Evolutionary conservation across 2,888 invertebrate genomes (phyloP).

Genomic region (Candidula unifasciata): DNA sequence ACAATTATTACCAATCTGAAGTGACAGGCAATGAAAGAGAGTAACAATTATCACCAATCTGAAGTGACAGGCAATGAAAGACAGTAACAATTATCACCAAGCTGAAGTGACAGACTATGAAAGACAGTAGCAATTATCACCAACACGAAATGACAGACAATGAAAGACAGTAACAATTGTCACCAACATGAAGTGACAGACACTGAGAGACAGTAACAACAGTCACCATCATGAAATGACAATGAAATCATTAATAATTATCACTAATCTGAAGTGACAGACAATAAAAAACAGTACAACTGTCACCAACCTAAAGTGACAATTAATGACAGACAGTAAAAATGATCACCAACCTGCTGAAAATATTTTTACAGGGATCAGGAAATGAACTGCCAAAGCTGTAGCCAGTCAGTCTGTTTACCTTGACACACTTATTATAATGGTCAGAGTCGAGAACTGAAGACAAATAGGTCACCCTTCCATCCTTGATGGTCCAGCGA

Average conservation of each 20-base stretch:
- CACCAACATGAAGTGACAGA: neutral
- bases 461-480: constrained; percentile 72
- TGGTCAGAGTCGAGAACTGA: constrained; percentile 85
- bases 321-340: neutral
- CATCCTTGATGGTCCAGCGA: constrained; percentile 78
- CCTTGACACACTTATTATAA: constrained; percentile 83
- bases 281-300: neutral
- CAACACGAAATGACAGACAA: neutral
- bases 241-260: neutral
- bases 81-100: neutral
- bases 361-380: constrained; percentile 82
- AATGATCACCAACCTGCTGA: neutral
- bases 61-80: neutral
- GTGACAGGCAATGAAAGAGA: too few species aligned
- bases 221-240: neutral
- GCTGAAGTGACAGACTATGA: neutral
- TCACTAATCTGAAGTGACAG: neutral
- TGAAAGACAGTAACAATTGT: neutral
- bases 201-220: too few species aligned
- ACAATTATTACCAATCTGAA: too few species aligned
- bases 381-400: constrained; percentile 91
- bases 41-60: too few species aligned
- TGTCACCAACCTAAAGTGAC: neutral
- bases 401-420: constrained; percentile 85
- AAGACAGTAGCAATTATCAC: neutral